Evolutionary conservation across 2,797 vertebrate genomes (phyloP).

Genomic region (Mionectes olivaceus): DNA sequence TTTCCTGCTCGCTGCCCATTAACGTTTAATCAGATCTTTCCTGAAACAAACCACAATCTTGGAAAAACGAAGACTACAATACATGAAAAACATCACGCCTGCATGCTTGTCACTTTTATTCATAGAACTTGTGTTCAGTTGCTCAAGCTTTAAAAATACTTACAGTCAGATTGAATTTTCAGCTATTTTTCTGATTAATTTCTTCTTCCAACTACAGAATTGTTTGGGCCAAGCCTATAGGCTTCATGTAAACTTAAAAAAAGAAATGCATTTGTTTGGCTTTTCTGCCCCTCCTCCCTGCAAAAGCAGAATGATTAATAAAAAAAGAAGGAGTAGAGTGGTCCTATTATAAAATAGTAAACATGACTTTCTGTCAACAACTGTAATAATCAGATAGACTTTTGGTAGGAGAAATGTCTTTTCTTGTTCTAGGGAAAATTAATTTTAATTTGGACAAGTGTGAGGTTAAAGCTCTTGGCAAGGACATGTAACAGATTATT

Average conservation of each 20-base stretch:
- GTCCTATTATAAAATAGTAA: background rate
- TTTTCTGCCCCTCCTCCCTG: background rate
- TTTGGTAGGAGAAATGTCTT: background rate
- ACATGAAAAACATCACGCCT: background rate
- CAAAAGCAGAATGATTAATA: background rate
- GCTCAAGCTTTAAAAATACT: background rate
- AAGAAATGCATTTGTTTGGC: rapidly evolving
- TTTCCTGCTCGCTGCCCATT: background rate
- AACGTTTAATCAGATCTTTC: background rate
- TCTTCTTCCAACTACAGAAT: background rate
- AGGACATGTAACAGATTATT: background rate
- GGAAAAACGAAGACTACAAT: background rate
- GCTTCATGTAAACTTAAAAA: background rate
- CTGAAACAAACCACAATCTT: background rate
- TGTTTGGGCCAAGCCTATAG: background rate
- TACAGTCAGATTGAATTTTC: background rate
- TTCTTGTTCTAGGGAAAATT: background rate
- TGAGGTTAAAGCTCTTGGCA: background rate
- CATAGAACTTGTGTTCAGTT: background rate
- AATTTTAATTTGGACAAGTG: background rate
- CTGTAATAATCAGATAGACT: background rate
- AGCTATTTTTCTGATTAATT: background rate
- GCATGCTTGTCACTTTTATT: background rate
- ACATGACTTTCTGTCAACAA: background rate
- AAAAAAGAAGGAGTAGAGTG: background rate